Conservation (phyloP, 2,113 vertebrate species). For the Phyllopteryx taeniolatus region DNA sequence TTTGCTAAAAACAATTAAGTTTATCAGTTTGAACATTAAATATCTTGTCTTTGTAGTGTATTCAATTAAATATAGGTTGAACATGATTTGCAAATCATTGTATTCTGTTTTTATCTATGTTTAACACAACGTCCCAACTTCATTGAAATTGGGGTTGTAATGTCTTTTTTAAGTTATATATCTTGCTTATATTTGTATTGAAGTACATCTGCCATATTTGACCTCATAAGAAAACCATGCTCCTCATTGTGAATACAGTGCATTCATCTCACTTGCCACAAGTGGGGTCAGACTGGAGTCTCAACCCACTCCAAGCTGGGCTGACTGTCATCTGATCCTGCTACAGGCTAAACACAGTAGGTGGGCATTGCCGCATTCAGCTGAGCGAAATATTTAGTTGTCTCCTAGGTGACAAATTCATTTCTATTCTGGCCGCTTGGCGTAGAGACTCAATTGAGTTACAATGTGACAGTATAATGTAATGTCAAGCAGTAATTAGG, state of each 20-base stretch:
- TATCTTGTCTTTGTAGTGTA: too few relatives aligned
- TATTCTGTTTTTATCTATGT: too few relatives aligned
- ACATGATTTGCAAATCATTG: too few relatives aligned
- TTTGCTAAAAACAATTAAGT: too few relatives aligned
- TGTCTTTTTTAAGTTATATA: too few relatives aligned
- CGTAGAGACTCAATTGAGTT: conserved; percentile 17
- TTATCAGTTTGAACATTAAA: too few relatives aligned
- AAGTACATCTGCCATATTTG: not conserved
- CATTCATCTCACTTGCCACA: not conserved
- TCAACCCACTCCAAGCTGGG: not conserved
- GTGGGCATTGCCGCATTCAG: conserved; percentile 17
- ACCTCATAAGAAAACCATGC: not conserved
- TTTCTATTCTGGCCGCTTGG: conserved; percentile 47
- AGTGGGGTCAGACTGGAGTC: not conserved
- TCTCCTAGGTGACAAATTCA: conserved; percentile 55
- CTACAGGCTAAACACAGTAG: conserved; percentile 26
- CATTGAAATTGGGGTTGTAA: too few relatives aligned
- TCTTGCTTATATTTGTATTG: not conserved
- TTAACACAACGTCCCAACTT: too few relatives aligned
- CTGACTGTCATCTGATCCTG: conserved; percentile 17
- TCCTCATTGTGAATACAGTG: not conserved
- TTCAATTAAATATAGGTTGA: too few relatives aligned
- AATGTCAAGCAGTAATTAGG: conserved; percentile 18
- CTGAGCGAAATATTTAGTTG: conserved; percentile 58
- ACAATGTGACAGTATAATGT: conserved; percentile 16